phyloP scores from a whole-genome alignment of 2,797 vertebrate species.

The Neoniphon sammara region DNA sequence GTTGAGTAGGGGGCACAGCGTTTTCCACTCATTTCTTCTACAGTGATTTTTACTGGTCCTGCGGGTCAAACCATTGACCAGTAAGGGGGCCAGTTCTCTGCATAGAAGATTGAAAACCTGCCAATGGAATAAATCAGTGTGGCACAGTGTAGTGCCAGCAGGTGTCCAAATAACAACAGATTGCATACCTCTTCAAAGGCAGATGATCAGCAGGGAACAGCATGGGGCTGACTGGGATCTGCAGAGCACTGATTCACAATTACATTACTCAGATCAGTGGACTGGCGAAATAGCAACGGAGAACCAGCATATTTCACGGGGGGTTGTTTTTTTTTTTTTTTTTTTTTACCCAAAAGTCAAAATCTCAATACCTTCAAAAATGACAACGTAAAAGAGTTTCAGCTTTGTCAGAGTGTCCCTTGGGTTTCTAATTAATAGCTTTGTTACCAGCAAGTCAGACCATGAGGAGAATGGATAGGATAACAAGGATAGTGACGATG shows the following conservation, averaged over 20 bases:
- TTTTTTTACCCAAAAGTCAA: background rate
- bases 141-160: constrained; percentile 48
- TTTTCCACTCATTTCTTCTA: too few species aligned
- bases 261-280: constrained; percentile 65
- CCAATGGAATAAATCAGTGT: constrained; percentile 62
- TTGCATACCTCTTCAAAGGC: constrained; percentile 67
- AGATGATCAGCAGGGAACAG: constrained; percentile 68
- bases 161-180: constrained; percentile 75
- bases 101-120: constrained; percentile 49
- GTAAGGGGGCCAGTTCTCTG: background rate
- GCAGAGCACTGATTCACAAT: constrained; percentile 71
- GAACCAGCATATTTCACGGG: background rate
- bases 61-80: constrained; percentile 4
- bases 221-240: constrained; percentile 63
- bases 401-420: constrained; percentile 12
- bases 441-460: constrained; percentile 52
- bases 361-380: background rate
- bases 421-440: constrained; percentile 54
- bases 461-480: constrained; percentile 30
- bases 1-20: too few species aligned
- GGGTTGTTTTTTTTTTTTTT: too few species aligned
- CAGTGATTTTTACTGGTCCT: background rate
- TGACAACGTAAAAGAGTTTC: background rate
- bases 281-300: constrained; percentile 33
- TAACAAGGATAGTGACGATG: constrained; percentile 47